phyloP scores from a whole-genome alignment of 2,113 vertebrate species.

The Gymnarchus niloticus region DNA sequence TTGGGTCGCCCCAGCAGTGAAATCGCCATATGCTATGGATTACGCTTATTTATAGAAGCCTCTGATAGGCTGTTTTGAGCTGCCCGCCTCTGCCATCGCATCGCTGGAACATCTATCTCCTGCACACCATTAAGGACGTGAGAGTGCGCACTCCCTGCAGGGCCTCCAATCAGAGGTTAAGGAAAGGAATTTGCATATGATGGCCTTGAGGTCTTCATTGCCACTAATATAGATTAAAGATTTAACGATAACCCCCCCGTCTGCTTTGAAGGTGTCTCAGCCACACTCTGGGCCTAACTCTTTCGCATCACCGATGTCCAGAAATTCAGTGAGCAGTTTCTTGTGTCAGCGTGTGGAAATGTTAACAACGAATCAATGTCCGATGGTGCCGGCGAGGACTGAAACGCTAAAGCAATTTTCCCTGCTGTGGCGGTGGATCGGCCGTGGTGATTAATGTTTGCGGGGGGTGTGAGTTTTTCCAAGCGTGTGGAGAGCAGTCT shows the following conservation, averaged over 20 bases:
- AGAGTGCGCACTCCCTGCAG: background rate
- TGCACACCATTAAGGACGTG: slow-evolving; percentile 31
- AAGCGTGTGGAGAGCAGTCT: background rate
- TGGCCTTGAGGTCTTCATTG: background rate
- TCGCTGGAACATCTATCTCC: slow-evolving; percentile 30
- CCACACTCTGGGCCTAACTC: too few species aligned
- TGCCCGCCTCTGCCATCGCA: slow-evolving; percentile 15
- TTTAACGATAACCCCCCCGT: background rate
- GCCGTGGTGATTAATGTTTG: background rate
- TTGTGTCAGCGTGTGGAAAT: background rate
- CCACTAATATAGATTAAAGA: slow-evolving; percentile 15
- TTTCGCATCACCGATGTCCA: too few species aligned
- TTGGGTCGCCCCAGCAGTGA: background rate
- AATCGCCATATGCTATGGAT: slow-evolving; percentile 33
- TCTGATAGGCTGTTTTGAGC: slow-evolving; percentile 29
- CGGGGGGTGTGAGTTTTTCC: background rate
- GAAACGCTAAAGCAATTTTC: background rate
- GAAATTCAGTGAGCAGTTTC: too few species aligned
- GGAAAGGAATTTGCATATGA: background rate
- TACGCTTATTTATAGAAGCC: slow-evolving; percentile 35
- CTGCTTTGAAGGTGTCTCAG: background rate
- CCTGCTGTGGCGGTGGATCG: background rate
- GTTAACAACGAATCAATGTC: background rate
- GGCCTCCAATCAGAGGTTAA: background rate
- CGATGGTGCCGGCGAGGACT: background rate